phyloP scores from a whole-genome alignment of 1,140 invertebrate genomes.

The Drosophila nikananu region DNA sequence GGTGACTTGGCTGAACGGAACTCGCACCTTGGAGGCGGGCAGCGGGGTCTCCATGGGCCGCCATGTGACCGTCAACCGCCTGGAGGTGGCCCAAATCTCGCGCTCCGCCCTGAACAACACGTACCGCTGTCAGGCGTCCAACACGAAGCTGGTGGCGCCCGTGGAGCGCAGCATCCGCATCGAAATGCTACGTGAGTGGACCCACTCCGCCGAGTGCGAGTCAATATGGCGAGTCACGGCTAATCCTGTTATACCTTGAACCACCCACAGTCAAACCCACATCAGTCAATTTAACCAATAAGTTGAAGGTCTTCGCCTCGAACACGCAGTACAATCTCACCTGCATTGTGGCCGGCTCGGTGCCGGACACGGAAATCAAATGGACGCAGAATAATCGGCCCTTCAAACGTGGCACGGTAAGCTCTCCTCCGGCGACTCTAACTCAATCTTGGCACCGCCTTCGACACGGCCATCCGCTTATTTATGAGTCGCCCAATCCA shows the following conservation, averaged over 20 bases:
- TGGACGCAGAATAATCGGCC: constrained; percentile 92
- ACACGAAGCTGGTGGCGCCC: constrained; percentile 93
- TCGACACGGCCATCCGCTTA: constrained; percentile 36
- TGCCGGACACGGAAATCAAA: constrained; percentile 92
- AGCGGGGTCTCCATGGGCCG: constrained; percentile 88
- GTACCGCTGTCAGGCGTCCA: constrained; percentile 94
- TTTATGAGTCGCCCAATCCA: constrained; percentile 54
- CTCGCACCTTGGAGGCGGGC: constrained; percentile 87
- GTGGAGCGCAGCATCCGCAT: constrained; percentile 91
- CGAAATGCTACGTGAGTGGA: constrained; percentile 91
- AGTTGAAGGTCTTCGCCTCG: constrained; percentile 91
- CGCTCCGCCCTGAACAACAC: constrained; percentile 92
- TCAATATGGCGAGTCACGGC: constrained; percentile 69
- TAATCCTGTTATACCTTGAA: constrained; percentile 48
- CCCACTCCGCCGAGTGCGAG: constrained; percentile 5
- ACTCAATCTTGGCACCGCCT: constrained; percentile 29
- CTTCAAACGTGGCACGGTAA: constrained; percentile 90
- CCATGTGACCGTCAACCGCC: constrained; percentile 91
- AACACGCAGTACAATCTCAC: constrained; percentile 91
- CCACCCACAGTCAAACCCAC: constrained; percentile 89
- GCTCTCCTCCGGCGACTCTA: constrained; percentile 22
- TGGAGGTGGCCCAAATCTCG: constrained; percentile 90
- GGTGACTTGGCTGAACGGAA: constrained; percentile 92
- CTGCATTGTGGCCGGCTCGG: constrained; percentile 93
- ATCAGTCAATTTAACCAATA: constrained; percentile 90